These are phyloP conservation scores for Dendrolimus houi DNA, from an alignment of 2,888 invertebrate genomes.

Conservation along the genomic window DNA sequence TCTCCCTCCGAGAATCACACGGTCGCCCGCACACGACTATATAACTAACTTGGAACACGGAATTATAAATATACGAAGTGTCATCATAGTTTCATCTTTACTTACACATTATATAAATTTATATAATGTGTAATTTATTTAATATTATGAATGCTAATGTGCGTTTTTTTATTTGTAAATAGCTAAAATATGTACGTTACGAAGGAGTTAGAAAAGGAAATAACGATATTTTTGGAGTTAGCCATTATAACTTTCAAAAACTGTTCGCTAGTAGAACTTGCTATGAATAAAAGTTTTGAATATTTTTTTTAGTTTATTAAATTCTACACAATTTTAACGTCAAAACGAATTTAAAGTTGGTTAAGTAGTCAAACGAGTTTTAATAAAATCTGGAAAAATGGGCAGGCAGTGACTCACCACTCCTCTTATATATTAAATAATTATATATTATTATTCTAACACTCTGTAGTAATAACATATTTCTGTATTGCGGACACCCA, in stretches of 20 bases:
- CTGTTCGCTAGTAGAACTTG: too few species aligned
- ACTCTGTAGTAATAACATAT: too few species aligned
- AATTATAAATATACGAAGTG: background rate
- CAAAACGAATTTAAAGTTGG: too few species aligned
- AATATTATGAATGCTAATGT: background rate
- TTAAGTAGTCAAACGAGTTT: too few species aligned
- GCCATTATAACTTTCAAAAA: background rate
- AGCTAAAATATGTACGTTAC: background rate
- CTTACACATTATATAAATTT: conserved; percentile 7
- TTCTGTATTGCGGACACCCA: too few species aligned
- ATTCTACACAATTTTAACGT: too few species aligned
- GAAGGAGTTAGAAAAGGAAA: background rate
- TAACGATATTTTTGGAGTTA: background rate
- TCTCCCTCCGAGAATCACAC: conserved; percentile 67
- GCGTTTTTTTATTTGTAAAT: background rate
- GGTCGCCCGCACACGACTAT: conserved; percentile 60
- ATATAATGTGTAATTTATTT: conserved; percentile 17
- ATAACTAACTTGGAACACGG: conserved; percentile 16
- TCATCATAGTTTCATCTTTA: background rate
- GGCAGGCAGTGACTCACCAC: too few species aligned
- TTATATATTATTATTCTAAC: too few species aligned
- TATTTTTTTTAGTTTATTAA: too few species aligned
- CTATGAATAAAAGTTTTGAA: too few species aligned
- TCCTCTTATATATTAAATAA: too few species aligned
- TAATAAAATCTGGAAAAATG: too few species aligned